A percentile compares a stretch with the other conserved stretches of the same genome.
These are phyloP conservation scores for Paramormyrops kingsleyae DNA, from an alignment of 2,113 vertebrate genomes.

Conservation along the genomic window DNA sequence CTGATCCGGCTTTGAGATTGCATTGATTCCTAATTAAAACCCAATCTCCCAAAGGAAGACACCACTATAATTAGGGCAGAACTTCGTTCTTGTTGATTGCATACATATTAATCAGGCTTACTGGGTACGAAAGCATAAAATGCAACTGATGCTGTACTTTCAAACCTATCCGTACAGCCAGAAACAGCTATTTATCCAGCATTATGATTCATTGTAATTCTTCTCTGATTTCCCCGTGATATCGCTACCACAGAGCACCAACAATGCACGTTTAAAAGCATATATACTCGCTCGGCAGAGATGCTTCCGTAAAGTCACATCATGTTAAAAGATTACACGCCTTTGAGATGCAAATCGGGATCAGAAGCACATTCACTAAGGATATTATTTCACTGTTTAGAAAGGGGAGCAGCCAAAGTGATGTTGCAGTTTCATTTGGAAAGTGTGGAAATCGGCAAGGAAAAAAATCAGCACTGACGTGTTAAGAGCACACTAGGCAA, in stretches of 20 bases:
- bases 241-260: neutral
- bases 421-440: neutral
- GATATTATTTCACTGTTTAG: neutral
- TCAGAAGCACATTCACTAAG: neutral
- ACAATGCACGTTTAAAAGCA: neutral
- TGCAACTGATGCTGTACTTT: neutral
- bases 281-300: neutral
- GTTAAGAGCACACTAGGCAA: neutral
- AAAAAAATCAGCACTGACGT: neutral
- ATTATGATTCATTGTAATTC: neutral
- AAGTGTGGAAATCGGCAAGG: neutral
- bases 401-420: neutral
- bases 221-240: neutral
- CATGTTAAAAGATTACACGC: neutral
- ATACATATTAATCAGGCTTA: constrained; percentile 19
- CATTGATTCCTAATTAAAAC: constrained; percentile 10
- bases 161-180: constrained; percentile 2
- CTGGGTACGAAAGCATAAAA: constrained; percentile 7
- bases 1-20: neutral
- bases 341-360: neutral
- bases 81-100: constrained; percentile 17
- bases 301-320: neutral
- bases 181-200: neutral
- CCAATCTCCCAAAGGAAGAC: constrained; percentile 17
- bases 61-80: constrained; percentile 8